Conservation (phyloP, 92 coral and sea anemone species). For the Zoanthus sociatus region DNA sequence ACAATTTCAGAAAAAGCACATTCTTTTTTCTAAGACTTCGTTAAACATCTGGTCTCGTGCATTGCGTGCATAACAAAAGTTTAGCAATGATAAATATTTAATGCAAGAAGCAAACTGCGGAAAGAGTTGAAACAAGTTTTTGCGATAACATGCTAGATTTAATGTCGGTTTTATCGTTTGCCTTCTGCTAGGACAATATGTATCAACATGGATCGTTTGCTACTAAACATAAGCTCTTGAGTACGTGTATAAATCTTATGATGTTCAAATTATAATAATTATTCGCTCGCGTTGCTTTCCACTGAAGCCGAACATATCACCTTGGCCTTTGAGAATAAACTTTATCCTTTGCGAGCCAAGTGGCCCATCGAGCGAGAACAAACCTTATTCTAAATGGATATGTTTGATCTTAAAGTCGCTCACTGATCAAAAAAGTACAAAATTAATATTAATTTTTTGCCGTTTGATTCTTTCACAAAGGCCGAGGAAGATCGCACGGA, state of each 20-base stretch:
- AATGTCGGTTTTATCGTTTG: not conserved
- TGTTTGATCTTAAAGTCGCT: not conserved
- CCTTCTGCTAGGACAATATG: not conserved
- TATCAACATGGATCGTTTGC: not conserved
- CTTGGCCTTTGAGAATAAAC: not conserved
- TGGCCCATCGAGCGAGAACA: not conserved
- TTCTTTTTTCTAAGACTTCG: not conserved
- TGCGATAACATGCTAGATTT: not conserved
- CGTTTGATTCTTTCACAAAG: slow-evolving; percentile 43
- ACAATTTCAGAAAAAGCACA: not conserved
- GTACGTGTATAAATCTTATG: not conserved
- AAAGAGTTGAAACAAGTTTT: not conserved
- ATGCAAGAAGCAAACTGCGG: not conserved
- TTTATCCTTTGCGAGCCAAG: too few species aligned
- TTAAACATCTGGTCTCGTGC: not conserved
- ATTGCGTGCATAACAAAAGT: not conserved
- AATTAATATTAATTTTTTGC: not conserved
- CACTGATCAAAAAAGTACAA: not conserved
- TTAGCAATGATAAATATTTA: not conserved
- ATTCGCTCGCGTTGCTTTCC: not conserved
- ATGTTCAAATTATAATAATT: not conserved
- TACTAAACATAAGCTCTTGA: not conserved
- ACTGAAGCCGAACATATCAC: slow-evolving; percentile 8
- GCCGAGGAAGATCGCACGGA: slow-evolving; percentile 91
- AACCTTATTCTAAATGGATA: not conserved